phyloP scores from a whole-genome alignment of 2,797 vertebrate genomes.

The Petrocephalus schoutedeni region DNA sequence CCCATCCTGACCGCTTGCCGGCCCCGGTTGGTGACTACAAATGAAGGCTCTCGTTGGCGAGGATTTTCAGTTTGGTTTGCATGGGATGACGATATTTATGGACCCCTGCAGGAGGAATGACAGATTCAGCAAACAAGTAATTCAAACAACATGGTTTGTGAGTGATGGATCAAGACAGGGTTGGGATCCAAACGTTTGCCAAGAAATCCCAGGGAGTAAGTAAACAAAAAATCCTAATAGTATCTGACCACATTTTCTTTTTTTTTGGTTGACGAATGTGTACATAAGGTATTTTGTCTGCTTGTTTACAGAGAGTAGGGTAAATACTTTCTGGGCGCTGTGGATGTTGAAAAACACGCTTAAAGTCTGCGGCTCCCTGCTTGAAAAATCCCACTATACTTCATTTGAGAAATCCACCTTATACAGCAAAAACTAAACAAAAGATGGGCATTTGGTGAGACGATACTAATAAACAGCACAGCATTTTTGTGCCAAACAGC shows the following conservation, averaged over 20 bases:
- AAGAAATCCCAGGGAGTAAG: conserved; percentile 21
- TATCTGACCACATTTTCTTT: neutral
- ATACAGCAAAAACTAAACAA: neutral
- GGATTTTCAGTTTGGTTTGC: conserved; percentile 39
- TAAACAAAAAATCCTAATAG: neutral
- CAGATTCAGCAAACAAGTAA: conserved; percentile 49
- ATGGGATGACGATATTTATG: conserved; percentile 48
- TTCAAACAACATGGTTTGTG: conserved; percentile 49
- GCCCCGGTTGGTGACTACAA: conserved; percentile 41
- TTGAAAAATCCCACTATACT: neutral
- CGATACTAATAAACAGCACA: neutral
- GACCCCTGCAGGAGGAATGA: conserved; percentile 48
- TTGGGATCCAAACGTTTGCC: conserved; percentile 32
- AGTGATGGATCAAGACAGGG: conserved; percentile 29
- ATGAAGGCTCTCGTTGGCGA: conserved; percentile 53
- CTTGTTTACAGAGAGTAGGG: neutral
- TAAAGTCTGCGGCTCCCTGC: neutral
- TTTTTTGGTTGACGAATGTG: conserved; percentile 11
- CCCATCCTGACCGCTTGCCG: conserved; percentile 42
- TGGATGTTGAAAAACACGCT: neutral
- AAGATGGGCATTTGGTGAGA: neutral
- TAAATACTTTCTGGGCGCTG: neutral
- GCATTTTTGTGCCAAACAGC: neutral
- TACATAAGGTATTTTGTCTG: neutral
- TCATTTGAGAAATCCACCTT: neutral